phyloP scores from a whole-genome alignment of 2,888 invertebrate species.

The Pocota personata region DNA sequence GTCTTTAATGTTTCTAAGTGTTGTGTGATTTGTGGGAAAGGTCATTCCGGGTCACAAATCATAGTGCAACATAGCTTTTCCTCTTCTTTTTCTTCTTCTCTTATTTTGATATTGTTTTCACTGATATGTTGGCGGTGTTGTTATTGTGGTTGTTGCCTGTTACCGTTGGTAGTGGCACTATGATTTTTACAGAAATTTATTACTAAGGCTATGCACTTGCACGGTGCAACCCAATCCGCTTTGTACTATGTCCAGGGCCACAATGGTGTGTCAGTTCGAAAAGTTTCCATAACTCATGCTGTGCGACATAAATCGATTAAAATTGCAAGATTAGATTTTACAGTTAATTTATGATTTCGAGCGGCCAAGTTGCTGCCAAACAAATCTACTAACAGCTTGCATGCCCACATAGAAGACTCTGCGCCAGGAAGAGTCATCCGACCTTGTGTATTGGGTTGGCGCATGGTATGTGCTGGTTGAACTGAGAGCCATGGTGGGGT shows the following conservation, averaged over 20 bases:
- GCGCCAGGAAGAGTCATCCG: conserved; percentile 47
- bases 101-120: conserved; percentile 67
- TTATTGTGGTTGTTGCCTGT: conserved; percentile 54
- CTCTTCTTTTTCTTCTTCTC: conserved; percentile 3
- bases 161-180: conserved; percentile 67
- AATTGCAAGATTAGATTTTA: conserved; percentile 75
- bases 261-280: conserved; percentile 53
- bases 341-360: conserved; percentile 75
- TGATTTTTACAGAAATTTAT: conserved; percentile 68
- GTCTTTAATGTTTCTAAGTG: conserved; percentile 72
- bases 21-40: conserved; percentile 74
- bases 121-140: conserved; percentile 59
- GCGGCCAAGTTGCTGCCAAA: conserved; percentile 46
- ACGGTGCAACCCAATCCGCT: conserved; percentile 25
- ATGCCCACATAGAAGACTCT: not conserved
- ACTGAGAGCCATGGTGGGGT: conserved; percentile 28
- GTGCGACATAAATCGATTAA: conserved; percentile 76
- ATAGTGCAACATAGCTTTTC: conserved; percentile 43
- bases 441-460: conserved; percentile 61
- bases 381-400: conserved; percentile 32
- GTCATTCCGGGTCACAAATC: conserved; percentile 70
- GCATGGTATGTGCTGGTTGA: conserved; percentile 52
- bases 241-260: not conserved
- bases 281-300: conserved; percentile 75
- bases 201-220: conserved; percentile 69